phyloP scores from a whole-genome alignment of 1,140 invertebrate genomes.

The Chironomus tepperi region DNA sequence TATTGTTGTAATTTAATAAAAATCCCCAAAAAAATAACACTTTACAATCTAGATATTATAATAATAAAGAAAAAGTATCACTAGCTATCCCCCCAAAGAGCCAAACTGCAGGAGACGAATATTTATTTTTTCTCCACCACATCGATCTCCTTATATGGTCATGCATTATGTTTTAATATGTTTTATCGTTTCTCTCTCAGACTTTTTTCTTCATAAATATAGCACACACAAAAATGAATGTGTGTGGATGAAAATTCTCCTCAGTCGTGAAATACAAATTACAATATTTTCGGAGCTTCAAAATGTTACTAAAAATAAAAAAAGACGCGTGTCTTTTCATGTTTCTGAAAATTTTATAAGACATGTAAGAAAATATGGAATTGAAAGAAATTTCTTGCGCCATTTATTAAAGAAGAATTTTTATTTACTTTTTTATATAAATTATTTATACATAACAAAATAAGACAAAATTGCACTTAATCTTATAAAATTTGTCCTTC shows the following conservation, averaged over 20 bases:
- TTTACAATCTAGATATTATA: too few relatives aligned
- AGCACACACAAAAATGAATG: not conserved
- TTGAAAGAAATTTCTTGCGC: slow-evolving; percentile 9
- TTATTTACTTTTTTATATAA: slow-evolving; percentile 22
- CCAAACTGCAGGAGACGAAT: not conserved
- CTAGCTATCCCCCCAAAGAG: not conserved
- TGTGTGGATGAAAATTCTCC: not conserved
- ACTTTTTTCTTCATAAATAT: not conserved
- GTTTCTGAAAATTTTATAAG: not conserved
- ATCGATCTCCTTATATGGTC: slow-evolving; percentile 10
- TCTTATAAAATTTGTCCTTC: slow-evolving; percentile 16
- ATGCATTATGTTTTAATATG: slow-evolving; percentile 3
- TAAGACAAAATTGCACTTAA: slow-evolving; percentile 21
- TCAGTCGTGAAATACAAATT: not conserved
- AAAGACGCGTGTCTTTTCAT: slow-evolving; percentile 7
- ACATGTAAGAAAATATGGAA: not conserved
- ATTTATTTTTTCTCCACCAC: not conserved
- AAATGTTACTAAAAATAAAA: not conserved
- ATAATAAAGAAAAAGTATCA: too few relatives aligned
- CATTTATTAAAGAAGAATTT: slow-evolving; percentile 24
- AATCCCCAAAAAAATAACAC: too few relatives aligned
- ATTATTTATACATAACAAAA: slow-evolving; percentile 23
- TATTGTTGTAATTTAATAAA: too few relatives aligned
- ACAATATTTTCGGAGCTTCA: not conserved
- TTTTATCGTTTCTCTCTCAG: not conserved